These are phyloP conservation scores for Phoxinus dragarum DNA, from an alignment of 2,797 vertebrate genomes.

Conservation along the genomic window DNA sequence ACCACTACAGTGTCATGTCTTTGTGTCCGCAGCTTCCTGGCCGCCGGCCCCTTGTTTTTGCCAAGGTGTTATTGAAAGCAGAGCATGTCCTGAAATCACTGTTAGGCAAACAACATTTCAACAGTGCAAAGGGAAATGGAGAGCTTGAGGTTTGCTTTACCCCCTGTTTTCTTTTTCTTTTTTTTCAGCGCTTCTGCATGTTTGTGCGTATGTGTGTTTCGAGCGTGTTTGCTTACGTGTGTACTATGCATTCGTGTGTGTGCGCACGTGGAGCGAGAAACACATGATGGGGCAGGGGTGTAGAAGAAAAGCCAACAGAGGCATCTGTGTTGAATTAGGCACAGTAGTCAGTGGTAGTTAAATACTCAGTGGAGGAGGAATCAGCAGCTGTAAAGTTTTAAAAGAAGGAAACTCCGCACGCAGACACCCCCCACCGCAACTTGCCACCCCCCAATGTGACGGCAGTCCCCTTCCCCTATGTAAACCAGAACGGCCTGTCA, in stretches of 20 bases:
- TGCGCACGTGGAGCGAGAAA: background rate
- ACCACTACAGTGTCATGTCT: constrained; percentile 50
- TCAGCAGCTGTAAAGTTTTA: constrained; percentile 79
- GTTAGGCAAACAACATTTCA: constrained; percentile 64
- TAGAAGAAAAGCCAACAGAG: constrained; percentile 55
- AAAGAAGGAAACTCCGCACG: constrained; percentile 78
- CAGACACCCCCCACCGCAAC: constrained; percentile 44
- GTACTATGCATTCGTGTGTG: constrained; percentile 44
- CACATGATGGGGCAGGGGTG: constrained; percentile 46
- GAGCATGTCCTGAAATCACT: constrained; percentile 64
- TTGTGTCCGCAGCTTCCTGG: constrained; percentile 50
- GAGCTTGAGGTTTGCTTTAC: constrained; percentile 51
- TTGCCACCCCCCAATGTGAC: constrained; percentile 50
- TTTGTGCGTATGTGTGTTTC: constrained; percentile 15
- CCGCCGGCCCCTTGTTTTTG: constrained; percentile 61
- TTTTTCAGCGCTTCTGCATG: background rate
- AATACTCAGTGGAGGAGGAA: constrained; percentile 77
- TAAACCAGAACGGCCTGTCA: constrained; percentile 25
- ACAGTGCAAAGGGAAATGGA: constrained; percentile 48
- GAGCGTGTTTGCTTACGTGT: constrained; percentile 21
- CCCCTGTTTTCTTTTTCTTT: constrained; percentile 6
- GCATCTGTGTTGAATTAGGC: constrained; percentile 83
- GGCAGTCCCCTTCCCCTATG: constrained; percentile 44
- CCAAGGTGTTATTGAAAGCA: constrained; percentile 68
- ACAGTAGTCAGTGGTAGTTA: constrained; percentile 79